These are phyloP conservation scores for Trachymyrmex septentrionalis DNA, from an alignment of 1,140 invertebrate species.

Conservation along the genomic window DNA sequence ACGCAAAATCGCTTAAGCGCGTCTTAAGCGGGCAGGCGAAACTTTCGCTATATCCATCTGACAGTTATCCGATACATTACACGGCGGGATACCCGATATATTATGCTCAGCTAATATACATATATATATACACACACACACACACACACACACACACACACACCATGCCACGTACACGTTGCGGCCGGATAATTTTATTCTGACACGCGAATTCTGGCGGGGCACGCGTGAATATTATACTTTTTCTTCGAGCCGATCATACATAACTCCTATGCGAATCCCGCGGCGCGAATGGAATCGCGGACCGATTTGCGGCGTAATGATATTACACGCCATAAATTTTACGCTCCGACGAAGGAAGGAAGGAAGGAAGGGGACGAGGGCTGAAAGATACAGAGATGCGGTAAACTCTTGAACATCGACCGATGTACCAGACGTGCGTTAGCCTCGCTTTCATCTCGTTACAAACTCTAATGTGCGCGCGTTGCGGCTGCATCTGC, in stretches of 20 bases:
- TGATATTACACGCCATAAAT: conserved; percentile 72
- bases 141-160: no score
- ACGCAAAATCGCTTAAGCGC: conserved; percentile 62
- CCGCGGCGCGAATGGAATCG: conserved; percentile 52
- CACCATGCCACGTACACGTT: conserved; percentile 52
- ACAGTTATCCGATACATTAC: conserved; percentile 73
- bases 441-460: conserved; percentile 31
- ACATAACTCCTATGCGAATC: conserved; percentile 27
- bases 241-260: conserved; percentile 7
- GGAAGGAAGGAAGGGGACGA: not conserved
- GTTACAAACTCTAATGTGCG: conserved; percentile 45
- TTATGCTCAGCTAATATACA: conserved; percentile 62
- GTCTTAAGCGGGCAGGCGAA: conserved; percentile 46
- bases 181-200: conserved; percentile 71
- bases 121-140: no score
- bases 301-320: conserved; percentile 57
- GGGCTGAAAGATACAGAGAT: not conserved
- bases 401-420: conserved; percentile 44
- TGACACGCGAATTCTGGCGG: conserved; percentile 65
- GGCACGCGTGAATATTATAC: conserved; percentile 23
- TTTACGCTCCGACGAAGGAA: conserved; percentile 15
- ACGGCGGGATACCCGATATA: conserved; percentile 55
- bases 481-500: conserved; percentile 38
- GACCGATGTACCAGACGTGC: conserved; percentile 45
- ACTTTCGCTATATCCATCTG: conserved; percentile 70